phyloP scores from a whole-genome alignment of 2,888 invertebrate genomes.

The Prosapia bicincta region DNA sequence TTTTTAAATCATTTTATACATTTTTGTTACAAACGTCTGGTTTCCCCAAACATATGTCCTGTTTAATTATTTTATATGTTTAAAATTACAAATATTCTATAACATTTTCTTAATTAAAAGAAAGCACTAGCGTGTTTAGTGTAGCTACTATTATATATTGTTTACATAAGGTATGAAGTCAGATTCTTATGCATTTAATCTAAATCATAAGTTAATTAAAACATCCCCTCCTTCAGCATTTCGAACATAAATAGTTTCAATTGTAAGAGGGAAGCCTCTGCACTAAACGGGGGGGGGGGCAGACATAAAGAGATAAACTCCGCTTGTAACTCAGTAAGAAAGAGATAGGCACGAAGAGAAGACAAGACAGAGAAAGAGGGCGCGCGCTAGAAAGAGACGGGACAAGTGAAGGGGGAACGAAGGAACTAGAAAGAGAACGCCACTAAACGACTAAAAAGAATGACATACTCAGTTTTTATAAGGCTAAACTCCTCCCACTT shows the following conservation, averaged over 20 bases:
- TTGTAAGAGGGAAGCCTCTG: neutral
- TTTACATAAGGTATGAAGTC: no score
- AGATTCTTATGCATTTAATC: no score
- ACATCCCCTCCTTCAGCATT: no score
- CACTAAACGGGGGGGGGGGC: neutral
- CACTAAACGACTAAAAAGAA: neutral
- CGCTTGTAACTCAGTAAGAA: neutral
- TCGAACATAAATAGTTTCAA: neutral
- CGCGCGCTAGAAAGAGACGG: neutral
- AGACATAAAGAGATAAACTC: neutral
- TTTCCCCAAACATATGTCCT: no score
- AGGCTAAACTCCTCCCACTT: neutral
- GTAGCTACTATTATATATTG: no score
- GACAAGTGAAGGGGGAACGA: neutral
- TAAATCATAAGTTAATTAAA: no score
- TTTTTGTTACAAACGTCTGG: no score
- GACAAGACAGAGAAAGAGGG: neutral
- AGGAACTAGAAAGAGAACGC: neutral
- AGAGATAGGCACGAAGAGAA: neutral
- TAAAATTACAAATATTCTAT: no score
- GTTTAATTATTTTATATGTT: no score
- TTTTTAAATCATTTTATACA: no score
- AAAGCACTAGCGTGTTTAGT: no score
- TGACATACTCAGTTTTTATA: neutral
- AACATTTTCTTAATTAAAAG: no score